Conservation (phyloP, 2,888 invertebrate genomes). For the Scelioninae gen. 1 region DNA sequence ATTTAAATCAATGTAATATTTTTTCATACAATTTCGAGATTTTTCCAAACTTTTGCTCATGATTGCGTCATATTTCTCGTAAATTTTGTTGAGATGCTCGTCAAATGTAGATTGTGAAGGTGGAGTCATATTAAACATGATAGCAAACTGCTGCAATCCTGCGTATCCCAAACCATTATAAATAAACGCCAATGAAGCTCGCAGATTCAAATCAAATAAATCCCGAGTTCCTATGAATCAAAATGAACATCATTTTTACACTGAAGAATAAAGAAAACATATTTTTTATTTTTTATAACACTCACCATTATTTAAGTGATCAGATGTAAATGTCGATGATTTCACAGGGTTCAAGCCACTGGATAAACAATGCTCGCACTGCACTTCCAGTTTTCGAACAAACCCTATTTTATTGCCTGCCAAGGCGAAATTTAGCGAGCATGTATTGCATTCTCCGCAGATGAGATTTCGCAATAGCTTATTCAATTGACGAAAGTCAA, state of each 20-base stretch:
- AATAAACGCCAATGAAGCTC: conserved; percentile 24
- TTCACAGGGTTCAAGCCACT: conserved; percentile 9
- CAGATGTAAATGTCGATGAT: conserved; percentile 11
- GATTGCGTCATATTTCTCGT: not conserved
- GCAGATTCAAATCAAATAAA: conserved; percentile 25
- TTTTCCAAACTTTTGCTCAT: conserved; percentile 28
- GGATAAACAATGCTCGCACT: not conserved
- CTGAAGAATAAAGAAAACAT: not conserved
- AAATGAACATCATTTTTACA: not conserved
- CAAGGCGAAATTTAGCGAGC: conserved; percentile 2
- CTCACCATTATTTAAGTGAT: conserved; percentile 5
- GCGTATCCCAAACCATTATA: conserved; percentile 21
- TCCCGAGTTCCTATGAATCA: not conserved
- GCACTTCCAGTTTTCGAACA: conserved; percentile 21
- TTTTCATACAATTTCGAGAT: conserved; percentile 13
- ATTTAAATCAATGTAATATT: conserved; percentile 18
- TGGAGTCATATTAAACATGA: conserved; percentile 19
- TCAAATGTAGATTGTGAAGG: conserved; percentile 20
- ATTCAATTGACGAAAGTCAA: conserved; percentile 22
- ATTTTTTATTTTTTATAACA: not conserved
- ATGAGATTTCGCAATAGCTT: conserved; percentile 13
- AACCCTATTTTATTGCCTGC: conserved; percentile 6
- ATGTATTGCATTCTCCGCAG: conserved; percentile 13
- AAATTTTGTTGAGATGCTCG: conserved; percentile 17
- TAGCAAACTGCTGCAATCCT: conserved; percentile 30